Conservation (phyloP, 2,797 vertebrate species). For the Threskiornis aethiopicus region DNA sequence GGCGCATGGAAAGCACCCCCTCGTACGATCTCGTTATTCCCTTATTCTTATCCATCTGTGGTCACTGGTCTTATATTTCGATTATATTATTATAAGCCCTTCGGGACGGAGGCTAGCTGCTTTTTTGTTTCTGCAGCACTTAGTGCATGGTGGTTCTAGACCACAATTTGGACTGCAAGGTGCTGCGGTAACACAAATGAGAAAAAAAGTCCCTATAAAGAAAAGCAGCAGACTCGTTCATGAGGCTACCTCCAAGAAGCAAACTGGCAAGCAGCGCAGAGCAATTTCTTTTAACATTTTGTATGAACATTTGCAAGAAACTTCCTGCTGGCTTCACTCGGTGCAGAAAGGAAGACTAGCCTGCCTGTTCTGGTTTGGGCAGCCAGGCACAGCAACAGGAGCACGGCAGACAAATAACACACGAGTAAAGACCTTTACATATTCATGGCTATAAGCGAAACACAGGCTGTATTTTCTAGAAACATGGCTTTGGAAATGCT, state of each 20-base stretch:
- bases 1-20: not conserved
- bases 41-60: not conserved
- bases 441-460: conserved; percentile 54
- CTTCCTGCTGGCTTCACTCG: not conserved
- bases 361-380: conserved; percentile 34
- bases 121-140: not conserved
- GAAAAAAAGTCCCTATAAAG: not conserved
- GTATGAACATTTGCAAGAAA: not conserved
- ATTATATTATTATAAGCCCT: not conserved
- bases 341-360: conserved; percentile 3
- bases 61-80: not conserved
- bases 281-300: not conserved
- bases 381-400: conserved; percentile 1
- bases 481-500: conserved; percentile 1
- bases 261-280: not conserved
- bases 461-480: conserved; percentile 51
- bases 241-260: not conserved
- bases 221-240: not conserved
- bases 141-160: not conserved
- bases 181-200: not conserved
- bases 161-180: not conserved
- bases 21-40: not conserved
- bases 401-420: conserved; percentile 31
- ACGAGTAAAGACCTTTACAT: conserved; percentile 31
- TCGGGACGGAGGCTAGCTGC: not conserved